phyloP scores from a whole-genome alignment of 2,888 invertebrate species.

The Metalampra italica region DNA sequence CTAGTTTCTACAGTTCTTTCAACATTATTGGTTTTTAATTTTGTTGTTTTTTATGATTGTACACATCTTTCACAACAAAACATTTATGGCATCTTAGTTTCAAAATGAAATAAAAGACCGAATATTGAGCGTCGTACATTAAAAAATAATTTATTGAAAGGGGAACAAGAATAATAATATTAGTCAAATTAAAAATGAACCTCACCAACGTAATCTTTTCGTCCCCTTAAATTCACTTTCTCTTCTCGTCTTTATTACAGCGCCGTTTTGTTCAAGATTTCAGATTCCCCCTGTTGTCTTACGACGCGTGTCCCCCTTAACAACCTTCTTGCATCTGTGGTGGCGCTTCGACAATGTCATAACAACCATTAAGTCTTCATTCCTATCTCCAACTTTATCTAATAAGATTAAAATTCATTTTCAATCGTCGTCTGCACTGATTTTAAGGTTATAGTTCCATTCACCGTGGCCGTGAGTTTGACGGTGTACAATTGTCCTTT shows the following conservation, averaged over 20 bases:
- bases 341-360: conserved; percentile 49
- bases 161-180: conserved; percentile 44
- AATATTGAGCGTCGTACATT: conserved; percentile 13
- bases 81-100: too few relatives aligned
- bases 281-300: conserved; percentile 66
- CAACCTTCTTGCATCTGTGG: conserved; percentile 50
- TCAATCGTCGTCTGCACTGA: conserved; percentile 37
- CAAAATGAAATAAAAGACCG: neutral
- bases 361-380: conserved; percentile 45
- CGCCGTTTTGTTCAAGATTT: conserved; percentile 80
- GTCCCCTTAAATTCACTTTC: conserved; percentile 82
- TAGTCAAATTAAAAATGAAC: conserved; percentile 75
- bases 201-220: conserved; percentile 72
- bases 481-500: conserved; percentile 64
- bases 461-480: conserved; percentile 37
- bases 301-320: conserved; percentile 68
- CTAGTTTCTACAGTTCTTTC: too few relatives aligned
- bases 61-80: too few relatives aligned
- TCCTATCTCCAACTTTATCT: conserved; percentile 55
- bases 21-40: too few relatives aligned
- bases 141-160: conserved; percentile 26
- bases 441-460: conserved; percentile 15
- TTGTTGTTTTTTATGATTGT: too few relatives aligned
- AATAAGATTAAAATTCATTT: conserved; percentile 55
- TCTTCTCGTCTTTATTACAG: conserved; percentile 80